Evolutionary conservation across 1,140 invertebrate species (phyloP), one percentile per base, ranked within the genome.

Genomic region (Drosophila kurseongensis): DNA sequence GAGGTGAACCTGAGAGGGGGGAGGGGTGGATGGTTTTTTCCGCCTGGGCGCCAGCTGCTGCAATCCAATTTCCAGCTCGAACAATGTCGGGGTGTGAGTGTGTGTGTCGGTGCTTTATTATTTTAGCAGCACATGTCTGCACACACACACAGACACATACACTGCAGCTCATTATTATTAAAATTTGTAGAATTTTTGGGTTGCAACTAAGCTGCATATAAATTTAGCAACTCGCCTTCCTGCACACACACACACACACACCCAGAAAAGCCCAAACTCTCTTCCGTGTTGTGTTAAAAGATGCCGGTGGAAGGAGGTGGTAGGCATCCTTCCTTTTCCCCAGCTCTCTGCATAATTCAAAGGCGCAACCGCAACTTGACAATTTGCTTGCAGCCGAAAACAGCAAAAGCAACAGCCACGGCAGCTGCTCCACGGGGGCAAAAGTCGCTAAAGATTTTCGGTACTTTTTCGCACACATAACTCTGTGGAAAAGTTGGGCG

Each of bases 161-260:
- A 51, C 52, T 52, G 60, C 78, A 83, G 84, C 83, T 86, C 83
- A 86, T 86, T 86, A 86, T 86, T 86, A 86, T 86, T 86, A 86
- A 86, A 86, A 86, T 86, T 86, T 89, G 84, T 86, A 66, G 76
- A 86, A 86, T 86, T 86, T 86, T 86, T 89, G 83, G 83, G 83
- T 80, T 86, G 83, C 84, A 86, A 86, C 83, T 86, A 86, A 86
- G 83, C 83, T 89, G 83, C 84, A 89, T 86, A 86, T 86, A 86
- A 86, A 88, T 89, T 86, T 78, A 88, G 82, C 83, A 72, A 66
- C 76, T 63, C 75, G 61, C 71, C 59, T 40, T 16, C 23, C 55
- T 48, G 35, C 59, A 32, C 44, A 54, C 40, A 36, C 40, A 51
- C 27, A 29, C 29, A 32, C 8, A n/a, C 7, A 29, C 5, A 14